These are phyloP conservation scores for Rhinatrema bivittatum DNA, from an alignment of 2,797 vertebrate species.

Conservation along the genomic window DNA sequence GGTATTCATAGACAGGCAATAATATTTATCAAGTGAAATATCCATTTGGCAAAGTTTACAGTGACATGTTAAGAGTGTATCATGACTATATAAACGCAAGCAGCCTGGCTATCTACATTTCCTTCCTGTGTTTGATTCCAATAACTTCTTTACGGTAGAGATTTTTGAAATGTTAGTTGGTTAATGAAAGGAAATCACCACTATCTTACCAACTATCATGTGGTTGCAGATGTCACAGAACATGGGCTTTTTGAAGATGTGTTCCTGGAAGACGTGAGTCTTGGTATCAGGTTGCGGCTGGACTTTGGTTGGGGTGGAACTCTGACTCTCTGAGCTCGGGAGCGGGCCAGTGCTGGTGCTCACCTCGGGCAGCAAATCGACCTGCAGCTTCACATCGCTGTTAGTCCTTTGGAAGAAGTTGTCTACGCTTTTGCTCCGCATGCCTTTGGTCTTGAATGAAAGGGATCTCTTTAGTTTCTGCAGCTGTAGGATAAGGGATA, in stretches of 20 bases:
- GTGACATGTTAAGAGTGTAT: no score
- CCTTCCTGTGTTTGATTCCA: no score
- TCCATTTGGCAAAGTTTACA: no score
- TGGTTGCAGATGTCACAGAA: slow-evolving; percentile 98
- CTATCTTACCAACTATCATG: slow-evolving; percentile 93
- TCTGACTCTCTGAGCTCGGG: slow-evolving; percentile 53
- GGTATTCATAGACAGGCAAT: no score
- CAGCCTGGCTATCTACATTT: no score
- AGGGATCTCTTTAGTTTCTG: slow-evolving; percentile 92
- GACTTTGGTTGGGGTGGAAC: slow-evolving; percentile 66
- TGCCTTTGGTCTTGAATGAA: slow-evolving; percentile 96
- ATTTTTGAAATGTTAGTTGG: no score
- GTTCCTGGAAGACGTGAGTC: slow-evolving; percentile 86
- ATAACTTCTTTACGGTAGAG: no score
- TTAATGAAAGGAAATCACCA: no score
- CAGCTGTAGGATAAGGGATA: slow-evolving; percentile 68
- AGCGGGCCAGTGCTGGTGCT: slow-evolving; percentile 77
- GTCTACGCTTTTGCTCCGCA: slow-evolving; percentile 96
- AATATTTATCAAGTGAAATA: no score
- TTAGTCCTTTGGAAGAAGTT: slow-evolving; percentile 88
- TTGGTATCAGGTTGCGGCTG: slow-evolving; percentile 68
- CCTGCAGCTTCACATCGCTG: slow-evolving; percentile 70
- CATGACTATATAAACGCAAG: no score
- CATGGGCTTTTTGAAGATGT: slow-evolving; percentile 97
- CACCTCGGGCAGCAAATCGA: slow-evolving; percentile 72